Percentiles rank a stretch among this genome's conserved stretches.
Evolutionary conservation across 2,797 vertebrate genomes (phyloP).

Genomic region (Ceryle rudis): DNA sequence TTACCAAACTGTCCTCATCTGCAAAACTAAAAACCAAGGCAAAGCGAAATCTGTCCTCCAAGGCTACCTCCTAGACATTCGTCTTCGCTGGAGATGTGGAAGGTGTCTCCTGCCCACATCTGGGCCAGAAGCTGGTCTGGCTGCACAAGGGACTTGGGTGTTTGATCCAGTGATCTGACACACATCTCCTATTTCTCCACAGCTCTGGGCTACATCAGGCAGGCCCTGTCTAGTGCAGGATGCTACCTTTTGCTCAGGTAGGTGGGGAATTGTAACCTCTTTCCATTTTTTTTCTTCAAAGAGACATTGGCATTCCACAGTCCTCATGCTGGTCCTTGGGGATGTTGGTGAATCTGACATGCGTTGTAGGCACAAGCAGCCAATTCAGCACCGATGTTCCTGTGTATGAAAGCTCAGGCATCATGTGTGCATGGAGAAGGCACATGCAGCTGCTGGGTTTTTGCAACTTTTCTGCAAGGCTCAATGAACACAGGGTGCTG

Average conservation of each 20-base stretch:
- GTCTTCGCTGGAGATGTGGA: background rate
- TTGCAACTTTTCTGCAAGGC: background rate
- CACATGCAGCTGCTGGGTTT: background rate
- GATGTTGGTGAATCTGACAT: background rate
- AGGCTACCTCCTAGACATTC: background rate
- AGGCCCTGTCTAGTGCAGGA: background rate
- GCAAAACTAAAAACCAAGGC: background rate
- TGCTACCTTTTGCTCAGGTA: fast-evolving
- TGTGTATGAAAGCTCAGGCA: fast-evolving
- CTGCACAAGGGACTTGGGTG: background rate
- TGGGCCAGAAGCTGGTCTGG: background rate
- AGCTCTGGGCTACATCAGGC: background rate
- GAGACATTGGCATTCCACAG: background rate
- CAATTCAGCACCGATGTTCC: fast-evolving
- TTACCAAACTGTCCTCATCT: background rate
- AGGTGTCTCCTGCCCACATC: background rate
- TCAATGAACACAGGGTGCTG: background rate
- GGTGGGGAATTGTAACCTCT: background rate
- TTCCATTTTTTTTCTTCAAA: background rate
- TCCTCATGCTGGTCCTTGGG: background rate
- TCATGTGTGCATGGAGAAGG: fast-evolving
- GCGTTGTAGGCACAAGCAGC: fast-evolving
- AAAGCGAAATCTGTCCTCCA: background rate
- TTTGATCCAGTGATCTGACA: background rate
- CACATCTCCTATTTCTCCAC: background rate